A percentile compares a stretch with the other conserved stretches of the same genome.
These are phyloP conservation scores for Okapia johnstoni DNA, from an alignment of 2,113 vertebrate species.

Conservation along the genomic window DNA sequence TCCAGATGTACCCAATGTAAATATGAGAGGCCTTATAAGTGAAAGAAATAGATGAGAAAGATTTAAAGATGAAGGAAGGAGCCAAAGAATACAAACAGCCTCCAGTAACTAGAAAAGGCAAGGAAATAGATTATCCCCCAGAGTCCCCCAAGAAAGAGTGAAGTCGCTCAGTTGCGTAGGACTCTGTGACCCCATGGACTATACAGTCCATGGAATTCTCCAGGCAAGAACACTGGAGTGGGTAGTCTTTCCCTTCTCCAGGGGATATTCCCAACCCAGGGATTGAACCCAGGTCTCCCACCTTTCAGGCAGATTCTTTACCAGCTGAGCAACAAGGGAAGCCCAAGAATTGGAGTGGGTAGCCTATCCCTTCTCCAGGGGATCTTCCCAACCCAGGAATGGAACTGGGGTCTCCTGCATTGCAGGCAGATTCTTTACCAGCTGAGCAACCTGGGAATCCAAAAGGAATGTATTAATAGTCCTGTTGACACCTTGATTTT, in stretches of 20 bases:
- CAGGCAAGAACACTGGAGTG: neutral
- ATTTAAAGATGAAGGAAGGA: neutral
- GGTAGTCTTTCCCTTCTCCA: neutral
- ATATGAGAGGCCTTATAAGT: neutral
- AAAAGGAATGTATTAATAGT: neutral
- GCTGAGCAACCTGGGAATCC: neutral
- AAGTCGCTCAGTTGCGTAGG: fast-evolving
- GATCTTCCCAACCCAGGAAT: fast-evolving
- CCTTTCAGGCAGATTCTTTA: neutral
- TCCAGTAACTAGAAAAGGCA: neutral
- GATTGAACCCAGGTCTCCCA: neutral
- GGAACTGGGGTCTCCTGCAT: neutral
- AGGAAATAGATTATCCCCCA: neutral
- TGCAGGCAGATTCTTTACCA: neutral
- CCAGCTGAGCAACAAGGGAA: neutral
- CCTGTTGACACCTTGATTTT: neutral
- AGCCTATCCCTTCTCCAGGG: neutral
- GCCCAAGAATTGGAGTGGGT: neutral
- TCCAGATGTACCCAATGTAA: neutral
- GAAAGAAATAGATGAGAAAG: neutral
- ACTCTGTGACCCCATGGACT: neutral
- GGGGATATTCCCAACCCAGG: neutral
- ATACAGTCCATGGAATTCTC: neutral
- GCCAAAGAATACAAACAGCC: neutral
- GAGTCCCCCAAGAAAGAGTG: neutral